Percentiles rank a stretch among this genome's conserved stretches.
These are phyloP conservation scores for Leptinotarsa juncta DNA, from an alignment of 2,888 invertebrate genomes.

Conservation along the genomic window DNA sequence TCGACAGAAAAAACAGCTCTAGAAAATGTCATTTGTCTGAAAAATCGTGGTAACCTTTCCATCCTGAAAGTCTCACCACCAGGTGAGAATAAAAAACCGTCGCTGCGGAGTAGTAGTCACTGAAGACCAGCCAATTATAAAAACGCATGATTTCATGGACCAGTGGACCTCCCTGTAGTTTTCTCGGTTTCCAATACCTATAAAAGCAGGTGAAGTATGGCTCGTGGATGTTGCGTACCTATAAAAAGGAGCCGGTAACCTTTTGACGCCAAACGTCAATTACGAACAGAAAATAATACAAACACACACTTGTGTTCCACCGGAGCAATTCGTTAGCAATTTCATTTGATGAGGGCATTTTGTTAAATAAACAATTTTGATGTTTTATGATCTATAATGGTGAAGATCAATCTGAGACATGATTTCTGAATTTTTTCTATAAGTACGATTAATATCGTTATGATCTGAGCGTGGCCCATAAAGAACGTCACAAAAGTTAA, in stretches of 20 bases:
- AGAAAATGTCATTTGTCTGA: neutral
- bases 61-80: too few species aligned
- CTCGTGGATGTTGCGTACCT: conserved; percentile 1
- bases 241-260: conserved; percentile 19
- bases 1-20: too few species aligned
- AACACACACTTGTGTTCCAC: neutral
- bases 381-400: neutral
- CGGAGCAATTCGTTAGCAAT: neutral
- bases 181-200: conserved; percentile 7
- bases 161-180: conserved; percentile 13
- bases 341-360: conserved; percentile 6
- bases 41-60: neutral
- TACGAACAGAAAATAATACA: conserved; percentile 2
- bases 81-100: neutral
- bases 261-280: conserved; percentile 18
- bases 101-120: neutral
- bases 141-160: conserved; percentile 9
- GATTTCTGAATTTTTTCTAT: too few species aligned
- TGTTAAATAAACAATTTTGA: conserved; percentile 7
- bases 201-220: conserved; percentile 25
- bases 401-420: too few species aligned
- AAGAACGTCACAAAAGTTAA: too few species aligned
- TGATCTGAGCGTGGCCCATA: too few species aligned
- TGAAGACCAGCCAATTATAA: neutral
- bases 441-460: too few species aligned